Evolutionary conservation across 2,113 vertebrate species (phyloP), one percentile per base, ranked within the genome.

Genomic region (Taxidea taxus): DNA sequence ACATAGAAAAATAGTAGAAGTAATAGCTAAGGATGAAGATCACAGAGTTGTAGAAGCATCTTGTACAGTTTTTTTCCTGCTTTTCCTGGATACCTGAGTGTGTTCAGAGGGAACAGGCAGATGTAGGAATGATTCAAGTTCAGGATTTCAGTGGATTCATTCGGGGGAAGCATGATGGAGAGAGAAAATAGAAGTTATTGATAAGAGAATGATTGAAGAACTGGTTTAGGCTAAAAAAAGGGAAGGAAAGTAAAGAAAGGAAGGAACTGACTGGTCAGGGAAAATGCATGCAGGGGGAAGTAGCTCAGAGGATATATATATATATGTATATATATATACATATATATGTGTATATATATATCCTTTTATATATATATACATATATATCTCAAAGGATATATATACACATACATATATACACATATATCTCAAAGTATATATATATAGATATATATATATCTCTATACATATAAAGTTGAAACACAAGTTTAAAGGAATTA

Each of bases 401-500:
- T 49, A 51, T 51, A 51, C 16, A 51, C 16, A n/a, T 54, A 54
- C 18, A 49, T 14, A 49, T 4, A 49, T 49, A 54, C 18, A 56
- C 20, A 56, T 56, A 54, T 54, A 56, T n/a, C n/a, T n/a, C n/a
- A n/a, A n/a, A n/a, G n/a, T n/a, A n/a, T 49, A 54, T 54, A 56
- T 56, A 56, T 56, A 54, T 54, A 56, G 20, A 56, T 54, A 54
- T 47, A 54, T 54, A 54, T 54, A 54, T 21, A 56, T 56, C 21
- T 6, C 21, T 18, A 56, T 18, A 23, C 3, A 8, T 56, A 56
- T 58, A 89, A 96, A 77, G 66, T 86, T 93, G 93, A 81, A 93
- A 95, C 93, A 94, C 96, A 84, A 92, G 96, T 95, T 97, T 83
- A 89, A 93, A 93, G 68, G n/a, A 89, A 90, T 68, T 74, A 94